Base-by-base conservation (phyloP, 92 coral and sea anemone genomes). In the Palythoa grandiflora region DNA sequence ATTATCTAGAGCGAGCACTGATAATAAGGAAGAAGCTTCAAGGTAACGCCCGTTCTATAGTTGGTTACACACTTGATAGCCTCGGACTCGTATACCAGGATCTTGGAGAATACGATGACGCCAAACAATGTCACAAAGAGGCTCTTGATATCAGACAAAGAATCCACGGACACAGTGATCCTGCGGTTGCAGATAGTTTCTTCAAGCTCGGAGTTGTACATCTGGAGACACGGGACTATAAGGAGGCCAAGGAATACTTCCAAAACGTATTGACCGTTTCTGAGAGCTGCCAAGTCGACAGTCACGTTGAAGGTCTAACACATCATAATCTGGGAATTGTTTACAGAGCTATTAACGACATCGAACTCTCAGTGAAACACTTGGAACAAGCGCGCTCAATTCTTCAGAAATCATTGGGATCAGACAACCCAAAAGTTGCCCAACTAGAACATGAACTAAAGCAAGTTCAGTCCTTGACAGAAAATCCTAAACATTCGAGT, bases 291-390 rank as follows among this genome's bases (percentile, higher is more conserved):
- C 44, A 71, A 9, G 38, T 38, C 15, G 59, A 66, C 59, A 47
- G 61, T 44, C 60, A 81, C n/a, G 47, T 68, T 17, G 86, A 65
- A 47, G 86, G 75, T 48, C 47, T 65, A 66, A 81, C 66, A 15
- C 86, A 81, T 52, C 86, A 81, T 81, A 81, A 81, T 20, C 75
- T 81, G 44, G 74, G 86, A 60, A 40, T 66, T 17, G 86, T 48
- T n/a, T 68, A 81, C 75, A 66, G 39, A 11, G 35, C 15, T 21
- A 47, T 81, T 14, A 47, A 81, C 61, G 21, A 68, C 38, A 51
- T 39, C 19, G 86, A 81, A 21, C 86, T 66, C 60, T 71, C 86
- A 3, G 66, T 60, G 39, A 81, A 48, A 39, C 86, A 81, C 38
- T 44, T 81, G 39, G 86, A 20, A 65, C 60, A 81, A 47, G 86